phyloP scores from a whole-genome alignment of 2,888 invertebrate genomes.

The Cosmopolites sordidus region DNA sequence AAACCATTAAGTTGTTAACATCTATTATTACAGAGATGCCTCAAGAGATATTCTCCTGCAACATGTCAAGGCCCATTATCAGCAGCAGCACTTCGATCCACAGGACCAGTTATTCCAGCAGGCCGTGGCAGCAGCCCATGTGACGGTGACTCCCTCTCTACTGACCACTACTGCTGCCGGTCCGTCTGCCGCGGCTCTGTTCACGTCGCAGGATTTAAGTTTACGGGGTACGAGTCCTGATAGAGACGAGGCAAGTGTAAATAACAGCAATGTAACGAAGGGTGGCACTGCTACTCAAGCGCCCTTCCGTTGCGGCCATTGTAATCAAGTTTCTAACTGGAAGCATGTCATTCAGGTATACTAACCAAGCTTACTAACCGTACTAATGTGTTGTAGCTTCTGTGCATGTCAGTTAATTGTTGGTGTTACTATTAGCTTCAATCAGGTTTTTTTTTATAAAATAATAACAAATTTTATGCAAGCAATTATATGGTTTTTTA shows the following conservation, averaged over 20 bases:
- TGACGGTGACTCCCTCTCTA: slow-evolving; percentile 15
- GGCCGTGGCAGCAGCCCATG: slow-evolving; percentile 16
- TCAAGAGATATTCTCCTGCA: slow-evolving; percentile 61
- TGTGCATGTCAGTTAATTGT: background rate
- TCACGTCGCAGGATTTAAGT: slow-evolving; percentile 30
- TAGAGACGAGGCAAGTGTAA: slow-evolving; percentile 54
- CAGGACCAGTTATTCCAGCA: background rate
- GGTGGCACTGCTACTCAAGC: slow-evolving; percentile 50
- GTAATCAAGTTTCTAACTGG: slow-evolving; percentile 79
- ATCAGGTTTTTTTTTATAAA: no score
- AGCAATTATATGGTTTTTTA: no score
- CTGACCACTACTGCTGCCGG: slow-evolving; percentile 17
- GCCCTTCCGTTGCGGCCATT: slow-evolving; percentile 70
- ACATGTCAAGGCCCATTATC: slow-evolving; percentile 65
- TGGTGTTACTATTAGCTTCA: no score
- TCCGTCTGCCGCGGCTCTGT: slow-evolving; percentile 5
- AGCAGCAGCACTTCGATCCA: slow-evolving; percentile 37
- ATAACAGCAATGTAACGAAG: slow-evolving; percentile 36
- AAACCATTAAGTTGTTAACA: no score
- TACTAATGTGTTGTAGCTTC: slow-evolving; percentile 28
- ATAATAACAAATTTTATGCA: no score
- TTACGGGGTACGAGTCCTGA: slow-evolving; percentile 43
- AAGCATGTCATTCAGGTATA: slow-evolving; percentile 81
- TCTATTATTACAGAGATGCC: slow-evolving; percentile 51
- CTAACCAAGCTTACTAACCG: slow-evolving; percentile 48